Conservation (phyloP, 2,113 vertebrate species). For the Crypturellus undulatus region DNA sequence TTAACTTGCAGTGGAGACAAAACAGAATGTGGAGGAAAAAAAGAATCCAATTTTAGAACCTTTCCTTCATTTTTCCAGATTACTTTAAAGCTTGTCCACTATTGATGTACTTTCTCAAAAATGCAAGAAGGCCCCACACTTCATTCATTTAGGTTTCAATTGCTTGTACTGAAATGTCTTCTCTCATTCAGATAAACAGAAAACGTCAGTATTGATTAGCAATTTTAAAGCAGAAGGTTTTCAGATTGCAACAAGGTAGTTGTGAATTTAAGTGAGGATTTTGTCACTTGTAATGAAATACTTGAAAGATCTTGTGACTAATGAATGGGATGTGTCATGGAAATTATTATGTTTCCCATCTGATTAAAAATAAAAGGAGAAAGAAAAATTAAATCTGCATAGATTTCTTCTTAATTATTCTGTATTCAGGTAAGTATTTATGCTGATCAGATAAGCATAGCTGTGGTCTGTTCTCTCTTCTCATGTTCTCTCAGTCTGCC, state of each 20-base stretch:
- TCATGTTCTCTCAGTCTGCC: not conserved
- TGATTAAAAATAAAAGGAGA: not conserved
- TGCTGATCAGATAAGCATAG: not conserved
- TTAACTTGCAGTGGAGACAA: not conserved
- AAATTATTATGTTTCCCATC: not conserved
- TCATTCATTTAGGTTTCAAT: constrained; percentile 37
- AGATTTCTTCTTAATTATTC: not conserved
- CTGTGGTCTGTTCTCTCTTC: not conserved
- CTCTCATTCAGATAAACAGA: constrained; percentile 18
- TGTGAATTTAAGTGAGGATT: constrained; percentile 29
- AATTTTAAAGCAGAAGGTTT: constrained; percentile 29
- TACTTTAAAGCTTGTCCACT: constrained; percentile 4
- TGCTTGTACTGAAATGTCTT: constrained; percentile 42
- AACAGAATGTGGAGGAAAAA: not conserved
- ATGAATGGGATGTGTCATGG: not conserved
- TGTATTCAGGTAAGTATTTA: not conserved
- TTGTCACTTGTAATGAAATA: constrained; percentile 12
- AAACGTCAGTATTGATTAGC: constrained; percentile 29
- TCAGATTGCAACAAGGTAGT: not conserved
- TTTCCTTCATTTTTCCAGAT: not conserved
- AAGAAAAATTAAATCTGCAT: not conserved
- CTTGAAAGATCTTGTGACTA: not conserved
- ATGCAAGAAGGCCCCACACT: not conserved
- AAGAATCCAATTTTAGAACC: not conserved
- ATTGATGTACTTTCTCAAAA: constrained; percentile 34